Percentiles rank a stretch among this genome's conserved stretches.
Evolutionary conservation across 2,113 vertebrate genomes (phyloP).

Genomic region (Trochalopteron elliotii): DNA sequence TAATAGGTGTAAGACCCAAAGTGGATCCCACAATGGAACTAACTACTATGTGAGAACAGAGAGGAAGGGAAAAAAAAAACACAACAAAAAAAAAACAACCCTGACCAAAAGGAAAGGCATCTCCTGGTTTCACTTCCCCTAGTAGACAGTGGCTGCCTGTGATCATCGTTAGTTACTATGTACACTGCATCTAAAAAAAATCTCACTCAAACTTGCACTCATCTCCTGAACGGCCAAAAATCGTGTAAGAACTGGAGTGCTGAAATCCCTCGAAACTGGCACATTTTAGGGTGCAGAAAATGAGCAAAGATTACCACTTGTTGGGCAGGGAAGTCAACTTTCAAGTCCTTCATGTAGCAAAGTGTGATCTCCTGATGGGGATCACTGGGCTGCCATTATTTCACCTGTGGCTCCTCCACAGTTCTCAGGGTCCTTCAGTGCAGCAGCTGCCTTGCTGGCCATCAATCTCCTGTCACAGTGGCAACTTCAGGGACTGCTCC

Average conservation of each 20-base stretch:
- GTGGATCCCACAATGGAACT: background rate
- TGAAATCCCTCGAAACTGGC: background rate
- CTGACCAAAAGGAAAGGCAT: background rate
- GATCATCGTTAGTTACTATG: background rate
- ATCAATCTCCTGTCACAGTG: background rate
- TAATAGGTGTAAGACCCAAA: background rate
- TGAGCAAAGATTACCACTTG: background rate
- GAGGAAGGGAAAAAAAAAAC: accelerated
- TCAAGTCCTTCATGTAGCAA: background rate
- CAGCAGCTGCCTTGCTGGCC: background rate
- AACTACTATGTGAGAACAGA: background rate
- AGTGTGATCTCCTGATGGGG: background rate
- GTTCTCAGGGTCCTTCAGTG: background rate
- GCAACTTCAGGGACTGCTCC: background rate
- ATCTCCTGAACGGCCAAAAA: background rate
- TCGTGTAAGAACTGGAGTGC: background rate
- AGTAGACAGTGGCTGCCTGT: background rate
- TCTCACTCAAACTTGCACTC: background rate
- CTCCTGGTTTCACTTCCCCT: background rate
- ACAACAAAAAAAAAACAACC: background rate
- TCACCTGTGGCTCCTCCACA: background rate
- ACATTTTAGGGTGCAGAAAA: background rate
- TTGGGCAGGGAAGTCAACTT: background rate
- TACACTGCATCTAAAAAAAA: background rate
- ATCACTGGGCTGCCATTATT: background rate